A percentile compares a stretch with the other conserved stretches of the same genome.
Conservation (phyloP, 1,140 invertebrate genomes). For the Microplitis demolitor region DNA sequence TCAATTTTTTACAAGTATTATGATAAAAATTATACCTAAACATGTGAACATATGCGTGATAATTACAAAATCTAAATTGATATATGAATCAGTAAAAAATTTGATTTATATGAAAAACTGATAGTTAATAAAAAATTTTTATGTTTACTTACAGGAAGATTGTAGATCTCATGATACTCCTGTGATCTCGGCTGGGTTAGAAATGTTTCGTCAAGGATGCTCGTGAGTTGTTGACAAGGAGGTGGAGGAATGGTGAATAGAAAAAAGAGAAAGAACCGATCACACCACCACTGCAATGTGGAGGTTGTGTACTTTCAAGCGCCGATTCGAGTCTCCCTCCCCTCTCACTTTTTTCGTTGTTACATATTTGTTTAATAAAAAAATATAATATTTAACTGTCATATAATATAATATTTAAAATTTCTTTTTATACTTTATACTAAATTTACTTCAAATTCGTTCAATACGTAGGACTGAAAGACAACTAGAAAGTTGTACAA, state of each 20-base stretch:
- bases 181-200: conserved; percentile 26
- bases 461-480: no score
- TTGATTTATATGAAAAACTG: not conserved
- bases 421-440: no score
- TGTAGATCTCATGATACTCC: conserved; percentile 42
- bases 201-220: conserved; percentile 23
- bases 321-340: conserved; percentile 47
- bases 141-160: conserved; percentile 44
- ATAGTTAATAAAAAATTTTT: conserved; percentile 2
- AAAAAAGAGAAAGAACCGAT: conserved; percentile 45
- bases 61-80: no score
- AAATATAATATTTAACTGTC: not conserved
- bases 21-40: no score
- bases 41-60: no score
- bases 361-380: conserved; percentile 41
- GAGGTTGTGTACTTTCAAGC: conserved; percentile 55
- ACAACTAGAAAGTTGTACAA: no score
- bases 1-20: no score
- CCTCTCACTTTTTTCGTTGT: conserved; percentile 52
- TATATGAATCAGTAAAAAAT: not conserved
- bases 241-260: conserved; percentile 42
- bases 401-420: no score
- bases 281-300: conserved; percentile 50
- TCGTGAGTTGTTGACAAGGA: conserved; percentile 36
- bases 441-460: no score